Evolutionary conservation across 2,113 vertebrate species (phyloP), one percentile per base, ranked within the genome.

Genomic region (Silurus glanis): DNA sequence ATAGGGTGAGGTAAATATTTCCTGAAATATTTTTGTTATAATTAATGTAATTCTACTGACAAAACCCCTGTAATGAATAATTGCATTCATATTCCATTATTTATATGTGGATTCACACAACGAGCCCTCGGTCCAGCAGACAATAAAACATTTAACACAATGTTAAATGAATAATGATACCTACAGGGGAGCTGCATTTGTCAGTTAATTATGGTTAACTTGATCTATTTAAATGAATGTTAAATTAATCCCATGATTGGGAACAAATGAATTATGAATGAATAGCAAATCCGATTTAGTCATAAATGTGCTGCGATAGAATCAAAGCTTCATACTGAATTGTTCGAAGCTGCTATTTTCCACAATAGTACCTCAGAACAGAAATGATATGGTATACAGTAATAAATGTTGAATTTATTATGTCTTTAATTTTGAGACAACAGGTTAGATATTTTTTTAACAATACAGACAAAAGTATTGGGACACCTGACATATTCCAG

Each of bases 131-230:
- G 5, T 79, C 25, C 53, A 37, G n/a, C n/a, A 79, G 53, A 58
- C 25, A 79, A 58, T 37, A 19, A 79, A 79, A 58, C 76, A 79
- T 19, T 56, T 37, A 37, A 53, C 4, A 58, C 14, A 19, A 58
- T 5, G 21, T 58, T 58, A 79, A 79, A 79, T 58, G 76, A 79
- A 21, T 79, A 58, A 79, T 79, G 76, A 80, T 80, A 80, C 55
- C 76, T 80, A 80, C 55, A 59, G 55, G 76, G 76, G 25, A 79
- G 55, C 25, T 45, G 25, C 25, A 58, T 80, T 80, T 78, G 13
- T 25, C 75, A 80, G 25, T 37, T 80, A 55, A 80, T 80, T 80
- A 25, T 25, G 55, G 76, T 80, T 80, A 80, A 80, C 56, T 19
- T 12, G 25, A 56, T 56, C 51, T 25, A 58, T 80, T 80, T 80